These are phyloP conservation scores for Drosophila sucinea DNA, from an alignment of 1,140 invertebrate genomes.

Conservation along the genomic window DNA sequence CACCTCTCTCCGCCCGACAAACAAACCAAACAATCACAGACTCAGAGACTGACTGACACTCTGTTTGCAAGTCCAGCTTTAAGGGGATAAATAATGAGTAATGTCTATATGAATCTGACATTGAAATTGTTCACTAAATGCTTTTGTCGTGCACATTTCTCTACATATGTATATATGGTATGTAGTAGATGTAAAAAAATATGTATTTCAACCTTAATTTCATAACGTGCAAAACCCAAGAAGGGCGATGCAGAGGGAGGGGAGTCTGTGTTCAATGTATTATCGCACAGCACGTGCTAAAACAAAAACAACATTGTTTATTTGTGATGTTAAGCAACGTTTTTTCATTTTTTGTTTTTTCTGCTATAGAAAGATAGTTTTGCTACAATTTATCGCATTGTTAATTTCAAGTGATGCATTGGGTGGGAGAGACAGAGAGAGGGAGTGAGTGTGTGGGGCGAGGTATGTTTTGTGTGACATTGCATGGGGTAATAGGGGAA, in stretches of 20 bases:
- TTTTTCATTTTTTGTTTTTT: slow-evolving; percentile 19
- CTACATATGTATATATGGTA: slow-evolving; percentile 1
- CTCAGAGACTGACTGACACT: neutral
- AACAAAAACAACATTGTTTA: slow-evolving; percentile 67
- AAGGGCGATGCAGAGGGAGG: slow-evolving; percentile 24
- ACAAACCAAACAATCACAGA: neutral
- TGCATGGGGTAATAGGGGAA: no score
- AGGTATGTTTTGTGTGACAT: neutral
- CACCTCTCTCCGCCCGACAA: neutral
- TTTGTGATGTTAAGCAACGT: slow-evolving; percentile 67
- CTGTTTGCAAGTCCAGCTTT: slow-evolving; percentile 12
- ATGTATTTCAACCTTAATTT: slow-evolving; percentile 56
- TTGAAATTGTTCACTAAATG: slow-evolving; percentile 56
- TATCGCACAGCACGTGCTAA: slow-evolving; percentile 71
- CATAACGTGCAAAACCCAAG: slow-evolving; percentile 59
- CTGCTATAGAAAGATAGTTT: slow-evolving; percentile 27
- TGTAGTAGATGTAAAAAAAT: neutral
- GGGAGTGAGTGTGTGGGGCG: slow-evolving; percentile 21
- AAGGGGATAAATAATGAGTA: slow-evolving; percentile 46
- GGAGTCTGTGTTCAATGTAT: slow-evolving; percentile 29
- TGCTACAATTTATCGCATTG: slow-evolving; percentile 51
- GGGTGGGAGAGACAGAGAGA: neutral
- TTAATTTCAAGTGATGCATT: slow-evolving; percentile 24
- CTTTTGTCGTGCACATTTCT: slow-evolving; percentile 35
- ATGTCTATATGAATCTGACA: slow-evolving; percentile 56